phyloP scores from a whole-genome alignment of 2,797 vertebrate genomes.

The Aselliscus stoliczkanus region DNA sequence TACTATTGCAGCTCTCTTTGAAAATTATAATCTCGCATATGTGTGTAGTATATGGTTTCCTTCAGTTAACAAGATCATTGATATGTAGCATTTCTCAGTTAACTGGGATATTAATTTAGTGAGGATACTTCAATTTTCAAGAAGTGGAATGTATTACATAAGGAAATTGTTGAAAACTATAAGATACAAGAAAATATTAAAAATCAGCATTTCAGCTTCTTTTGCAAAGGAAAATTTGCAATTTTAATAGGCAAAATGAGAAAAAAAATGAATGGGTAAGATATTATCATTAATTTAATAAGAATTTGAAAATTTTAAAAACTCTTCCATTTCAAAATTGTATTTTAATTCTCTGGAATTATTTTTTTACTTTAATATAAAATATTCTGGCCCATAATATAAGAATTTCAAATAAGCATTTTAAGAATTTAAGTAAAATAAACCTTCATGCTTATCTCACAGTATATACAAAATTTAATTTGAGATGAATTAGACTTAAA shows the following conservation, averaged over 20 bases:
- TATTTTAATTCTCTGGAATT: neutral
- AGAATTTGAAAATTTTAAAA: slow-evolving; percentile 2
- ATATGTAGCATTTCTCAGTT: neutral
- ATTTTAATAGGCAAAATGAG: slow-evolving; percentile 10
- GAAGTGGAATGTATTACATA: neutral
- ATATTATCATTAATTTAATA: neutral
- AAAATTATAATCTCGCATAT: neutral
- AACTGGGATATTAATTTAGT: neutral
- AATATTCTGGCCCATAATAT: neutral
- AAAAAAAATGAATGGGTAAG: neutral
- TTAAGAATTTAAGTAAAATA: slow-evolving; percentile 16
- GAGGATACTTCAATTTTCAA: neutral
- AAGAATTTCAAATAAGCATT: slow-evolving; percentile 19
- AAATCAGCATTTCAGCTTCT: neutral
- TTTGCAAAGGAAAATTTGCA: neutral
- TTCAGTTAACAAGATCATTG: neutral
- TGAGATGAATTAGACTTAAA: neutral
- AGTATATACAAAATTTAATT: slow-evolving; percentile 14
- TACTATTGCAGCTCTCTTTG: neutral
- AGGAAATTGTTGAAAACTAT: neutral
- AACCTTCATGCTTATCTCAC: neutral
- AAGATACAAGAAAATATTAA: neutral
- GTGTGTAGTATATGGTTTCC: neutral
- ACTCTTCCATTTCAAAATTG: neutral
- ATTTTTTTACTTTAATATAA: slow-evolving; percentile 3